Evolutionary conservation across 2,113 vertebrate genomes (phyloP).

Genomic region (Atrichornis clamosus): DNA sequence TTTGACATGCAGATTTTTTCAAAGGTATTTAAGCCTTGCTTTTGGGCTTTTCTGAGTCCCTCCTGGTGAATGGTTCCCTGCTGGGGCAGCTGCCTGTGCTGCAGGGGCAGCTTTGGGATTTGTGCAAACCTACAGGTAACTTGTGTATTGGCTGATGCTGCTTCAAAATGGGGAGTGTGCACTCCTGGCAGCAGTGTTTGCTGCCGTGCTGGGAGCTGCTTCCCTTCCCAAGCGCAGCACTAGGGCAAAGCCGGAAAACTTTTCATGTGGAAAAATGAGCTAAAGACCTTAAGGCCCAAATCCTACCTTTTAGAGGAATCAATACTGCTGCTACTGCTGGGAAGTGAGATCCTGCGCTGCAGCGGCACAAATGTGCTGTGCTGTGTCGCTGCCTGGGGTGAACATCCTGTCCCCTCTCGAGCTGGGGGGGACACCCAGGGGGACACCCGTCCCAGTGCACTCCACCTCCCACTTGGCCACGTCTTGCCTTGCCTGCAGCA

Average conservation of each 20-base stretch:
- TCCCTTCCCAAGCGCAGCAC: not conserved
- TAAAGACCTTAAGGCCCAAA: not conserved
- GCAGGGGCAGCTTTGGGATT: not conserved
- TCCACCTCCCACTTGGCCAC: not conserved
- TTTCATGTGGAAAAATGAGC: not conserved
- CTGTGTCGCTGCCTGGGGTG: not conserved
- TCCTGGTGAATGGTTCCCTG: not conserved
- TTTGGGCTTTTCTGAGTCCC: not conserved
- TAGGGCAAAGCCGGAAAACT: not conserved
- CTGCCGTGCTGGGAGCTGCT: not conserved
- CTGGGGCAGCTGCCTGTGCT: not conserved
- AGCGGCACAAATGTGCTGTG: not conserved
- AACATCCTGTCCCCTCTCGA: not conserved
- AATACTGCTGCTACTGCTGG: not conserved
- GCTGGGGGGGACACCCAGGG: not conserved
- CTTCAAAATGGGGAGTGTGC: fast-evolving
- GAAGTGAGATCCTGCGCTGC: fast-evolving
- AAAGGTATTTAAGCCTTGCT: not conserved
- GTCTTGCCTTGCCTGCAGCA: not conserved
- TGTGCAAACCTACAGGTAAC: fast-evolving
- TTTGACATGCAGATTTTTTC: not conserved
- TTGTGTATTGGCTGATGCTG: fast-evolving
- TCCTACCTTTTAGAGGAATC: not conserved
- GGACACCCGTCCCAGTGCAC: too few relatives aligned
- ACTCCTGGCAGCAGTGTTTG: not conserved